Base-by-base conservation (phyloP, 1,140 invertebrate species). In the Hydropsyche tenuis region DNA sequence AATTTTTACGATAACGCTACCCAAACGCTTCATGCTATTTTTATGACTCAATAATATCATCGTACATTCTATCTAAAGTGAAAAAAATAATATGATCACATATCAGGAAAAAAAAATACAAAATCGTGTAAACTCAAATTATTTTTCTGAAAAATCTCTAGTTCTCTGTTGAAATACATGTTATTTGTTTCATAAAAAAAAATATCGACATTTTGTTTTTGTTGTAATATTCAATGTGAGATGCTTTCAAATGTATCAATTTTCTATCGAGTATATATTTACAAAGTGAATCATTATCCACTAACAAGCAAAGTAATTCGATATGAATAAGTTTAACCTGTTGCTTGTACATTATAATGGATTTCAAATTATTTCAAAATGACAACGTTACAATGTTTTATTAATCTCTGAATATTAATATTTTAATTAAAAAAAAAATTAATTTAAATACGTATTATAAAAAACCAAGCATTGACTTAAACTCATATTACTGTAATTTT, bases 1-100 rank as follows among this genome's bases (percentile, higher is more conserved):
- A 53, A 53, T 53, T 53, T 53, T 53, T 53, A 53, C 48, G 48
- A 53, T 53, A 53, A 53, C 48, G 48, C 48, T 20, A 7, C 48
- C 48, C 20, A 16, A 53, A 53, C 48, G 16, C 48, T 53, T 53
- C 18, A 53, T 53, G 48, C 48, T 53, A 53, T 53, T 53, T 53
- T 53, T 53, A 53, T 53, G 48, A 53, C 48, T 53, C 48, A 53
- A 53, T 53, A 53, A 53, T 53, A 53, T 53, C 48, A 53, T 20
- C 48, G 20, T 53, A 53, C 18, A 53, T 53, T 53, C n/a, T 53
- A 53, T 53, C 48, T 53, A 20, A 53, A 53, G 48, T 53, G 20
- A 53, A 53, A 53, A 53, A 16, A 53, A 37, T 37, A 37, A 37
- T 37, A 37, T 9, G 30, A 37, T 37, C 30, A 37, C 30, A 37